Evolutionary conservation across 2,888 invertebrate genomes (phyloP), one percentile per base, ranked within the genome.

Genomic region (Stictocephala bisonia): DNA sequence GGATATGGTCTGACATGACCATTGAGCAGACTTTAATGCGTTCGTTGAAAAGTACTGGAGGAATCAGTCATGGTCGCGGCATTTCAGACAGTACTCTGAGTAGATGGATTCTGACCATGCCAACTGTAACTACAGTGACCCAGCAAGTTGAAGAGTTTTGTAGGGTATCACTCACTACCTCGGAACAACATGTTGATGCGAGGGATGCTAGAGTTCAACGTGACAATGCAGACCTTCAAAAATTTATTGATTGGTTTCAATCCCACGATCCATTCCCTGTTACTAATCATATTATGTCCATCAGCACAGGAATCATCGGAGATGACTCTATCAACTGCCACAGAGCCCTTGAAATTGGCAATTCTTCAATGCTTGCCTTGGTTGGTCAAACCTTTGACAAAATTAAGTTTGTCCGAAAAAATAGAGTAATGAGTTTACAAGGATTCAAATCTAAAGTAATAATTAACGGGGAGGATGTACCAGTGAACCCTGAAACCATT

Each of bases 1-100:
- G 76, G 7, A 56, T 72, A 13, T 75, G 68, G 70, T 48, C 74
- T 0, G 75, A 77, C 48, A 51, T 74, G 73, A 80, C 78, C n/a
- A 82, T 82, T 58, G 83, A 83, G 70, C 82, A 83, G 73, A 72
- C 72, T 0, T 58, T 82, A 2, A 83, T 82, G 79, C 66, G 78
- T 60, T 64, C 72, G 15, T 80, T 81, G 78, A 80, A 82, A 73
- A 75, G 71, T 20, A 20, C 9, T 44, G 79, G 79, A n/a, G 81
- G 81, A 26, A 67, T 81, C n/a, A 80, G 78, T 27, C 78, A 68
- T 66, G 73, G 68, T 29, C 58, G 76, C 35, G 75, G 75, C 15
- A 40, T 73, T 13, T 68, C 48, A 20, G 71, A 75, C 22, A 64
- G 51, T 40, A 66, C 71, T 13, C 27, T 76, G 26, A 26, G 24